Base-by-base conservation (phyloP, 2,113 vertebrate genomes). In the Chaetura pelagica region DNA sequence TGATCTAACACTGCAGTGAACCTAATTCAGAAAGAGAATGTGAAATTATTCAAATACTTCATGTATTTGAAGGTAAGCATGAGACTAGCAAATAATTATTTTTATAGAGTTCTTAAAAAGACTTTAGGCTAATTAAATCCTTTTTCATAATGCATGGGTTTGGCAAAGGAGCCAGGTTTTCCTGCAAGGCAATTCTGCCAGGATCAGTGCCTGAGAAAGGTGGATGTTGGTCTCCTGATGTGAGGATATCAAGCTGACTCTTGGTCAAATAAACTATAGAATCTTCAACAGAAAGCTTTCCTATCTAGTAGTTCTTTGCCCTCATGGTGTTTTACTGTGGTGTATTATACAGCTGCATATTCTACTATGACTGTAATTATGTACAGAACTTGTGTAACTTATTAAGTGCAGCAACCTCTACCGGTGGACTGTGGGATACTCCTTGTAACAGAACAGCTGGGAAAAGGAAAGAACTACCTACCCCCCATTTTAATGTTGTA, bases 351-450 rank as follows among this genome's bases (percentile, higher is more conserved):
- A 76, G 83, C 83, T 66, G 52, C 88, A 32, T 90, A 72, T n/a
- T 92, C 84, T 82, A 22, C 79, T 63, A n/a, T 54, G 52, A 81
- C 62, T 99, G 98, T 98, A 98, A 98, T 97, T 98, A 98, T 98
- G 98, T 99, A 99, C 98, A 99, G 98, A 98, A 97, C 90, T 97
- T 96, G 72, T 97, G 97, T 99, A 98, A 99, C 97, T 98, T 98
- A 98, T 98, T 67, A 84, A 94, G 80, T 54, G 58, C 73, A 78
- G 63, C 90, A 95, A 78, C 87, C 59, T 92, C 64, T 59, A 66
- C 87, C 88, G 59, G 46, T 24, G 19, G 75, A 80, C 94, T 90
- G 18, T 30, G 38, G 75, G 87, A 84, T 38, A 16, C 84, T 81
- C 87, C 91, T 94, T 40, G 3, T 63, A 74, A 49, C 42, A 62